Evolutionary conservation across 2,113 vertebrate genomes (phyloP).

Genomic region (Heterotis niloticus): DNA sequence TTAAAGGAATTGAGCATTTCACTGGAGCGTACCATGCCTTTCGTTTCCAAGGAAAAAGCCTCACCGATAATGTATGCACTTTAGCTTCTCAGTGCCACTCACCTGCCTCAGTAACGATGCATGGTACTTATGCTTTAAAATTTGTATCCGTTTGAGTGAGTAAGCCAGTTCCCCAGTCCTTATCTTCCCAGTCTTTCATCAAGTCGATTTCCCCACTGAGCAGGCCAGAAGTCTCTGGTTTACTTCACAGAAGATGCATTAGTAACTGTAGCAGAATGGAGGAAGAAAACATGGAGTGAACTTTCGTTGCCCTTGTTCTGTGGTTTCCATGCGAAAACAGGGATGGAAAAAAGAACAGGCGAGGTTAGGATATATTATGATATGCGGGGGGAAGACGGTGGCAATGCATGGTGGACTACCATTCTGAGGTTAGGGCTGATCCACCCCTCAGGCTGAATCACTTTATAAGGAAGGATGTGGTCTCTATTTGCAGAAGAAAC

Average conservation of each 20-base stretch:
- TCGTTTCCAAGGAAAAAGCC: slow-evolving; percentile 16
- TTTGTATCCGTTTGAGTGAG: neutral
- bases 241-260: neutral
- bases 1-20: slow-evolving; percentile 20
- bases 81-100: neutral
- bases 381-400: neutral
- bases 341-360: neutral
- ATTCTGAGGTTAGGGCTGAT: neutral
- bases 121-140: neutral
- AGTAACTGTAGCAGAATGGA: neutral
- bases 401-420: neutral
- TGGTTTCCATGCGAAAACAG: neutral
- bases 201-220: neutral
- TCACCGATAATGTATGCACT: neutral
- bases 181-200: neutral
- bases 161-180: neutral
- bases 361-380: neutral
- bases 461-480: neutral
- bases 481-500: neutral
- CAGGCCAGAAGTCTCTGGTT: neutral
- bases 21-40: neutral
- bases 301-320: neutral
- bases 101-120: slow-evolving; percentile 3
- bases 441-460: slow-evolving; percentile 1
- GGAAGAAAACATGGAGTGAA: neutral